Conservation (phyloP, 2,888 invertebrate species). For the Anodontia alba region DNA sequence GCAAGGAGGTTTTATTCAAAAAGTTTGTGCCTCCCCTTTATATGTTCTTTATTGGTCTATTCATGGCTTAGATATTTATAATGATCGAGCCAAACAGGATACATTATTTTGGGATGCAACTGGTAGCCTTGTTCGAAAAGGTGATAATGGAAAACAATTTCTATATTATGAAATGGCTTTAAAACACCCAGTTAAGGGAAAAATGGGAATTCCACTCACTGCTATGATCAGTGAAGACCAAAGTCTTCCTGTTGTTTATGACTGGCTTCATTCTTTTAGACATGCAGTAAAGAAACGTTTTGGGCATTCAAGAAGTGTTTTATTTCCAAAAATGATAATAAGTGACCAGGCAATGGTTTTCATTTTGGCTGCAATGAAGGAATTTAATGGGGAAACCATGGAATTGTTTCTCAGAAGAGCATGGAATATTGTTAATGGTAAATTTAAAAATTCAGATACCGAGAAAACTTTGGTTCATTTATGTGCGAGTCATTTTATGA, state of each 20-base stretch:
- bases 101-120: slow-evolving; percentile 39
- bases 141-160: slow-evolving; percentile 22
- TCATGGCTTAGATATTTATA: slow-evolving; percentile 24
- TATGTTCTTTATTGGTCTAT: slow-evolving; percentile 36
- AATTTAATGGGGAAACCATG: slow-evolving; percentile 30
- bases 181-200: slow-evolving; percentile 32
- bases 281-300: neutral
- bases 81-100: slow-evolving; percentile 29
- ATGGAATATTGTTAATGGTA: slow-evolving; percentile 21
- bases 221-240: slow-evolving; percentile 32
- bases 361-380: slow-evolving; percentile 23
- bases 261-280: slow-evolving; percentile 25
- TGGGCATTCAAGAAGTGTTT: slow-evolving; percentile 3
- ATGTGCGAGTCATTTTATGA: slow-evolving; percentile 22
- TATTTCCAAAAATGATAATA: slow-evolving; percentile 15
- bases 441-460: neutral
- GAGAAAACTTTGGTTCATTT: slow-evolving; percentile 12
- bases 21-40: slow-evolving; percentile 24
- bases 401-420: slow-evolving; percentile 4
- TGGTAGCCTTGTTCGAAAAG: slow-evolving; percentile 28
- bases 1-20: slow-evolving; percentile 35
- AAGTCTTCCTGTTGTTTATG: slow-evolving; percentile 25
- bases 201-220: slow-evolving; percentile 40
- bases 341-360: slow-evolving; percentile 43
- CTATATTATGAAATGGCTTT: slow-evolving; percentile 45